Percentiles rank a stretch among this genome's conserved stretches.
Evolutionary conservation across 1,140 invertebrate species (phyloP).

Genomic region (Lysiphlebus fabarum): DNA sequence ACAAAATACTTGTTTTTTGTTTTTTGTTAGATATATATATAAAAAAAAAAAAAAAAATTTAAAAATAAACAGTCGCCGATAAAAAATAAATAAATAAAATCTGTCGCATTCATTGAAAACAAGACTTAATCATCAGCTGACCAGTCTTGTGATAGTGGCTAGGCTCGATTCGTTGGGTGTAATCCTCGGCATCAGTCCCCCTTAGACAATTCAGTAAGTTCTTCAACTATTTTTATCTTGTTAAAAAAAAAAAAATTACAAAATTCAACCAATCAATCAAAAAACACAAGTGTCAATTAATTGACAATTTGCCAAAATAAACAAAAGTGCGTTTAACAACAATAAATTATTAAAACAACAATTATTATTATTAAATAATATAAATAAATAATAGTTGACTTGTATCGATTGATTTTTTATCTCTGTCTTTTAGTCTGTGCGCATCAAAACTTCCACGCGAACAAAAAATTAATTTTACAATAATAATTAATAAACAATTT

Average conservation of each 20-base stretch:
- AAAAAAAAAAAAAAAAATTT: too few relatives aligned
- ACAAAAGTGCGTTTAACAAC: too few relatives aligned
- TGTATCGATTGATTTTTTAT: too few relatives aligned
- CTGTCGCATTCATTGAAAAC: constrained; percentile 2
- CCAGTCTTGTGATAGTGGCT: constrained; percentile 47
- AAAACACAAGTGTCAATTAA: constrained; percentile 9
- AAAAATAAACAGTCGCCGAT: not conserved
- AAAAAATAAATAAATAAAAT: not conserved
- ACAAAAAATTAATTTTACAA: too few relatives aligned
- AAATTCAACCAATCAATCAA: not conserved
- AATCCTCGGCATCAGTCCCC: constrained; percentile 21
- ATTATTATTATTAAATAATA: too few relatives aligned
- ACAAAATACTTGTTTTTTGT: too few relatives aligned
- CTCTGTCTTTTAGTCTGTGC: too few relatives aligned
- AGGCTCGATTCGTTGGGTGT: constrained; percentile 37
- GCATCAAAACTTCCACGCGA: too few relatives aligned
- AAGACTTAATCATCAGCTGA: constrained; percentile 26
- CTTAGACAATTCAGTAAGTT: constrained; percentile 23
- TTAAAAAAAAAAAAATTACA: not conserved
- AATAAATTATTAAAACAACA: too few relatives aligned
- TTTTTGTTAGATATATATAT: too few relatives aligned
- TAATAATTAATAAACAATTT: not conserved
- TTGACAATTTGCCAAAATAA: not conserved
- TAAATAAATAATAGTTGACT: too few relatives aligned
- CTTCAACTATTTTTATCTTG: constrained; percentile 19